Evolutionary conservation across 2,888 invertebrate species (phyloP).

Genomic region (Exephanes ischioxanthus): DNA sequence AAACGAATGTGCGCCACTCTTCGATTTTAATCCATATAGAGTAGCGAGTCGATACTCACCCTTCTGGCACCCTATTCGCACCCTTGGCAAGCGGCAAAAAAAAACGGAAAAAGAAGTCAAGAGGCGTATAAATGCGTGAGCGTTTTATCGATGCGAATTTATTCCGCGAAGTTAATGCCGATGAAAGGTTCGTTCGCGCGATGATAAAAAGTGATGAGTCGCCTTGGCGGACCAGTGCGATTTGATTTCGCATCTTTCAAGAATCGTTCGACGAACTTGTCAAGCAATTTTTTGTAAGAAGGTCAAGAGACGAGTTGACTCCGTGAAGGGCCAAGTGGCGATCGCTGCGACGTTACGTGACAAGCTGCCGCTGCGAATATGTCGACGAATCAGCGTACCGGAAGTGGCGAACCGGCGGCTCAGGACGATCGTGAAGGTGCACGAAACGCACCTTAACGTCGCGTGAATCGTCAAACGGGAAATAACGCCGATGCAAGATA

Average conservation of each 20-base stretch:
- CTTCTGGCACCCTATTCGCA: constrained; percentile 53
- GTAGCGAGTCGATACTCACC: constrained; percentile 64
- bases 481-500: constrained; percentile 83
- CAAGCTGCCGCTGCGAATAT: no score
- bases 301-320: no score
- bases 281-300: no score
- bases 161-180: constrained; percentile 69
- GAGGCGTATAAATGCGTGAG: constrained; percentile 24
- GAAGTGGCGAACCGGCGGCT: constrained; percentile 66
- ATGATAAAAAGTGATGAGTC: neutral
- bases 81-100: constrained; percentile 46
- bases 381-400: constrained; percentile 77
- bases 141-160: constrained; percentile 57
- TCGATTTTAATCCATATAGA: constrained; percentile 80
- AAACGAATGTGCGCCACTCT: constrained; percentile 66
- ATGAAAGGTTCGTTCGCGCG: neutral
- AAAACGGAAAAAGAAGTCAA: constrained; percentile 29
- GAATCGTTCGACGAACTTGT: neutral
- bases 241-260: neutral
- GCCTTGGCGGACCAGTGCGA: neutral
- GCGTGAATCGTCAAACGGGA: constrained; percentile 84
- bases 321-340: no score
- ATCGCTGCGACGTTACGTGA: no score
- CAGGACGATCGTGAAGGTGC: constrained; percentile 69
- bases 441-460: constrained; percentile 82